Evolutionary conservation across 1,140 invertebrate genomes (phyloP), one percentile per base, ranked within the genome.

Genomic region (Drosophila dunni): DNA sequence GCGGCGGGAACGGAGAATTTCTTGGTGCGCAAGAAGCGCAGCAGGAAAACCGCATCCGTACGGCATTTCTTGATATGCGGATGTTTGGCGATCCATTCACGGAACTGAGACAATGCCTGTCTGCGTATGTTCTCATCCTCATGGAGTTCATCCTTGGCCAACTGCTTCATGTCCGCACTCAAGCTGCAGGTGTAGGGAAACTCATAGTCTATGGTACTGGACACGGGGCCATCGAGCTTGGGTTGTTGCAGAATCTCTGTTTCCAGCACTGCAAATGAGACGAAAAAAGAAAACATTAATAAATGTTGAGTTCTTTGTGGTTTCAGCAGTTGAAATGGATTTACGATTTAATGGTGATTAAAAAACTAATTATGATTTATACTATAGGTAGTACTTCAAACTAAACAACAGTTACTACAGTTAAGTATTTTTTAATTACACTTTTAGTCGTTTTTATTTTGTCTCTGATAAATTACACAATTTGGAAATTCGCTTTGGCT

Each of bases 1-100:
- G 97, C 96, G 81, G 96, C 94, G 0, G 96, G 96, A 11, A 98
- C 94, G 42, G 96, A 96, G 91, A 97, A 98, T 90, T 98, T 98
- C 90, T 97, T 96, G 1, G 96, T 96, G 11, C 97, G 94, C 0
- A 98, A 93, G 84, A 98, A 98, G 45, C 97, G 94, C 13, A 98
- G 93, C 10, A 98, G 94, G 85, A 98, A 98, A 8, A 95, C 93
- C 0, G 95, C 92, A 92, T 98, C 96, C 50, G 95, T 96, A 50
- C 96, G 93, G 90, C 96, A 97, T 72, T 94, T 94, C 74, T 95
- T 96, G 34, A 97, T 97, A 9, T 94, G 93, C 0, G 96, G 95
- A 93, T 97, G 95, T 86, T 96, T 97, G 2, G 93, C 90, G 50
- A 97, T 96, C 94, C 96, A 97, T 61, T 96, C 94, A 40, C 96